Evolutionary conservation across 2,888 invertebrate genomes (phyloP), one percentile per base, ranked within the genome.

Genomic region (Gerosis bhagava): DNA sequence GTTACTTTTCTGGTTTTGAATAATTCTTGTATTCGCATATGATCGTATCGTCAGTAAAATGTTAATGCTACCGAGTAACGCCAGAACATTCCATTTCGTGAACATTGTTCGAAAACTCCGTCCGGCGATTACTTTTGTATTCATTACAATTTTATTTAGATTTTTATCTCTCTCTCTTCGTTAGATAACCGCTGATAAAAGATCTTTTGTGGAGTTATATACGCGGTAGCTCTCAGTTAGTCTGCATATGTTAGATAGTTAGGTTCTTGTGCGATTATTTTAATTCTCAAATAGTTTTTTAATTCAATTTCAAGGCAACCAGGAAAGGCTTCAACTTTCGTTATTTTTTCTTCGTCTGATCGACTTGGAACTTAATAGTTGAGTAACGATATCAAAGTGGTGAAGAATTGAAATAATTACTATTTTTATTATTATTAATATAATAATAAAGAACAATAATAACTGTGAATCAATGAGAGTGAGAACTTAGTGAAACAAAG

Each of bases 401-500:
- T 28, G 17, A 21, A 32, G 10, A 10, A 3, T 6, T 5, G 19
- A 17, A 17, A 37, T 12, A 36, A 43, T 36, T 22, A 39, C 17
- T 1, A 5, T 21, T 17, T 8, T 11, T n/a, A 7, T 1, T 8
- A 8, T n/a, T 26, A 31, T 7, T 17, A 37, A 2, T 25, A 44
- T 22, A 11, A 7, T 7, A 25, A 16, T 35, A 15, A 35, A 12
- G 12, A 49, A 40, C 35, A 11, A 32, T 32, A 21, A 43, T 15
- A 39, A 29, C 43, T 50, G 49, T 22, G 15, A 47, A 53, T 59
- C 43, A 52, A 66, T 65, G 63, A 61, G 63, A 57, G 48, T 67
- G 61, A 57, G 55, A 60, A 70, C 60, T 60, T 54, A 62, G 59
- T 57, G 53, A 49, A 19, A 19, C 13, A 50, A 49, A 53, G 48